Percentiles rank a stretch among this genome's conserved stretches.
phyloP scores from a whole-genome alignment of 2,888 invertebrate species.

The Psylliodes chrysocephalus region DNA sequence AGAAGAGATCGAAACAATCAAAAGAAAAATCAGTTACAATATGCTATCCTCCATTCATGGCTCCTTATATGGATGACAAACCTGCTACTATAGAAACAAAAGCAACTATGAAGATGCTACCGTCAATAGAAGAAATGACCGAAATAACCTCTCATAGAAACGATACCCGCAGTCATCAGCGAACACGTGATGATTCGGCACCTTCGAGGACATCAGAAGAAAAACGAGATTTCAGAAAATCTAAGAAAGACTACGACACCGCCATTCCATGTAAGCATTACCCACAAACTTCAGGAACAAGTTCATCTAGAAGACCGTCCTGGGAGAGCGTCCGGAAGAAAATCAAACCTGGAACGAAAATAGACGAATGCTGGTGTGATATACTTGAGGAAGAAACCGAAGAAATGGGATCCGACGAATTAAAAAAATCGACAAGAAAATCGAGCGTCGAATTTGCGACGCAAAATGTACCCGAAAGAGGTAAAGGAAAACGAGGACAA shows the following conservation, averaged over 20 bases:
- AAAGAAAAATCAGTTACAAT: conserved; percentile 25
- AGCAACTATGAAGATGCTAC: conserved; percentile 48
- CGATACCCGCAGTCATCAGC: background rate
- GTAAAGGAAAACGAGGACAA: background rate
- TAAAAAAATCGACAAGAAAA: background rate
- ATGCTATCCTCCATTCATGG: conserved; percentile 31
- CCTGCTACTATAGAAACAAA: conserved; percentile 49
- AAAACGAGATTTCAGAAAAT: background rate
- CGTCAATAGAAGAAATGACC: conserved; percentile 51
- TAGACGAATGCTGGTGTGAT: conserved; percentile 34
- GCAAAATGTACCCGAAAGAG: background rate
- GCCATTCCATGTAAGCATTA: background rate
- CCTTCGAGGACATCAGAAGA: background rate
- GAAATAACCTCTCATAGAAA: conserved; percentile 41
- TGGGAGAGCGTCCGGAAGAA: conserved; percentile 11
- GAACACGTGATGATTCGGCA: background rate
- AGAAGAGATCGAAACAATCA: conserved; percentile 5
- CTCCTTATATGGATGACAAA: conserved; percentile 24
- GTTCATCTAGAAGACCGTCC: conserved; percentile 1
- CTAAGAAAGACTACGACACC: background rate
- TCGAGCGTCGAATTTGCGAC: background rate
- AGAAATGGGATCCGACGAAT: background rate
- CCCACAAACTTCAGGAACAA: background rate
- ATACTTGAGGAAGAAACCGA: background rate
- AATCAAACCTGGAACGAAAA: conserved; percentile 8